Conservation (phyloP, 2,888 invertebrate species). For the Rhagophthalmus giganteus region DNA sequence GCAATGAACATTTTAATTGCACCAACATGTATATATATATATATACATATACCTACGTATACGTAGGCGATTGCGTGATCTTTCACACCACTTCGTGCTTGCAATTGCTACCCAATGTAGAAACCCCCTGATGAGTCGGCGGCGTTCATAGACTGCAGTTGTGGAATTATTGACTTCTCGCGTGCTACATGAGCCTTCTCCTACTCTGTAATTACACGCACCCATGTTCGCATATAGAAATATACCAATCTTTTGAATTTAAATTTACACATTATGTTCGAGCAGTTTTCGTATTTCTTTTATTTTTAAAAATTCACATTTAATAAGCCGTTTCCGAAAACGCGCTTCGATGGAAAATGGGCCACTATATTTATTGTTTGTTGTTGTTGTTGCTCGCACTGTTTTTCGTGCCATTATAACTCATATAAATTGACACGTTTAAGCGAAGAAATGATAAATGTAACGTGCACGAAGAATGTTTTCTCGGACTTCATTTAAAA, state of each 20-base stretch:
- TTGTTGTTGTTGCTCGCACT: too few relatives aligned
- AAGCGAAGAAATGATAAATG: conserved; percentile 34
- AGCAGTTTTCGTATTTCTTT: too few relatives aligned
- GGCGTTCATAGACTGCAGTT: conserved; percentile 36
- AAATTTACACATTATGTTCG: too few relatives aligned
- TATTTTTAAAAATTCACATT: too few relatives aligned
- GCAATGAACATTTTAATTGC: conserved; percentile 11
- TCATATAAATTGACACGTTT: conserved; percentile 38
- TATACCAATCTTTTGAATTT: conserved; percentile 34
- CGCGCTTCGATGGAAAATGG: too few relatives aligned
- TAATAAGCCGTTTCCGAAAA: too few relatives aligned
- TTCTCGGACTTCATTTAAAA: conserved; percentile 20
- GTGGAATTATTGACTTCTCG: conserved; percentile 42
- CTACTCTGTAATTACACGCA: conserved; percentile 39
- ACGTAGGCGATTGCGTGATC: conserved; percentile 23
- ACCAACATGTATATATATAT: too few relatives aligned
- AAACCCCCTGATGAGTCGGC: conserved; percentile 37
- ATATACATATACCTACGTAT: too few relatives aligned
- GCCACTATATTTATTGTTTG: background rate
- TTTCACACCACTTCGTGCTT: conserved; percentile 25
- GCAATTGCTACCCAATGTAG: conserved; percentile 23
- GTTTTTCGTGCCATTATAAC: conserved; percentile 29
- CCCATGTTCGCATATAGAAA: conserved; percentile 35
- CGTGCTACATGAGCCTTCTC: conserved; percentile 37
- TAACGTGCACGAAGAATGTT: conserved; percentile 19